Conservation (phyloP, 1,140 invertebrate genomes). For the Neodiprion fabricii region DNA sequence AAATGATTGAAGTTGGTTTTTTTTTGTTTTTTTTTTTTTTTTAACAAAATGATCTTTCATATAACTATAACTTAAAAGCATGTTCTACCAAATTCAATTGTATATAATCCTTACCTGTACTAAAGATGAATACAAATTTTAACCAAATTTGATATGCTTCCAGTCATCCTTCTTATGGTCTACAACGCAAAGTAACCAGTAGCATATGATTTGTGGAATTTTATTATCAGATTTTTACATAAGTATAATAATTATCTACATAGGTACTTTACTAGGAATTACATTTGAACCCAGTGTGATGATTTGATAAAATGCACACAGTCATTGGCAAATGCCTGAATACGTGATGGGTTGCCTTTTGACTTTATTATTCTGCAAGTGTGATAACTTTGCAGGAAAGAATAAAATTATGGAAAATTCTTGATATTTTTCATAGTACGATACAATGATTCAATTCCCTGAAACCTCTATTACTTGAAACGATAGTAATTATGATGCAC, state of each 20-base stretch:
- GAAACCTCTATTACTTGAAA: not conserved
- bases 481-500: not conserved
- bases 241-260: not conserved
- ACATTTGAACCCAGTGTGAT: not conserved
- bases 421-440: not conserved
- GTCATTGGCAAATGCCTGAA: not conserved
- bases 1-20: slow-evolving; percentile 3
- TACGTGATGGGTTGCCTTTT: not conserved
- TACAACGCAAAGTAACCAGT: not conserved
- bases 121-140: not conserved
- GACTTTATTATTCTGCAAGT: not conserved
- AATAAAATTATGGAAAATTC: not conserved
- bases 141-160: not conserved
- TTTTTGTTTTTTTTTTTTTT: not conserved
- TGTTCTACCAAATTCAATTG: not conserved
- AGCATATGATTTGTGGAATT: not conserved
- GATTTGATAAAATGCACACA: not conserved
- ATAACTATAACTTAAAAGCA: not conserved
- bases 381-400: not conserved
- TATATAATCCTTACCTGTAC: not conserved
- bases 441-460: not conserved
- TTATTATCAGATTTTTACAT: not conserved
- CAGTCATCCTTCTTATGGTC: not conserved
- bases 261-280: not conserved
- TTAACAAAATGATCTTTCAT: slow-evolving; percentile 19